Evolutionary conservation across 1,140 invertebrate genomes (phyloP).

Genomic region (Monomorium pharaonis): DNA sequence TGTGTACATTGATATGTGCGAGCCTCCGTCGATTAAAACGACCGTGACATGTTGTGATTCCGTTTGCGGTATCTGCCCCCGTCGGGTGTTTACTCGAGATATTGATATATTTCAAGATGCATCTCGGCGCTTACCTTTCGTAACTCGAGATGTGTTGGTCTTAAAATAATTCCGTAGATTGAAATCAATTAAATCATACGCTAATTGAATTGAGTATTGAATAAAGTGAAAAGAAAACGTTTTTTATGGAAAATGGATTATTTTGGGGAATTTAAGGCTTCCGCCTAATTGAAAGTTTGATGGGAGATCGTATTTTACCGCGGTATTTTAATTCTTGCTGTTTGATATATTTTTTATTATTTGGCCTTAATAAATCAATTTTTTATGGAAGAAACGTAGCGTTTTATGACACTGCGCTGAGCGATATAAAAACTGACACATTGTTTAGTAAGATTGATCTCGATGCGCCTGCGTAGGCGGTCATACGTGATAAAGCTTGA

Average conservation of each 20-base stretch:
- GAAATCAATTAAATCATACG: neutral
- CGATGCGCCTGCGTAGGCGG: neutral
- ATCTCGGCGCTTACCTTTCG: neutral
- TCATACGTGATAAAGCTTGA: slow-evolving; percentile 5
- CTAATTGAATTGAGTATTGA: neutral
- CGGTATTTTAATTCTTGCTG: neutral
- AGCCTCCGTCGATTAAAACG: slow-evolving; percentile 62
- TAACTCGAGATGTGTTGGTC: neutral
- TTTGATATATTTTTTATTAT: neutral
- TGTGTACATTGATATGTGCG: slow-evolving; percentile 33
- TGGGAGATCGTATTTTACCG: neutral
- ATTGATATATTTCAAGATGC: slow-evolving; percentile 24
- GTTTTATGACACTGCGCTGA: neutral
- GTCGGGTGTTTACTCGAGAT: slow-evolving; percentile 7
- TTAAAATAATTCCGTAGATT: neutral
- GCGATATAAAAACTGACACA: neutral
- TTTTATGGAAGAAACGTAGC: neutral
- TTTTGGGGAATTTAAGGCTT: neutral
- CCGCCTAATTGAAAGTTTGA: neutral
- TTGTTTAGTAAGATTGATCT: slow-evolving; percentile 12
- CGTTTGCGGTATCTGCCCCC: slow-evolving; percentile 17
- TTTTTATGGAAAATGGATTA: neutral
- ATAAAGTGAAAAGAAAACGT: neutral
- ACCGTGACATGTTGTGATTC: slow-evolving; percentile 47
- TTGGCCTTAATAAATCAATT: neutral